These are phyloP conservation scores for Phaetusa simplex DNA, from an alignment of 2,113 vertebrate species.

Conservation along the genomic window DNA sequence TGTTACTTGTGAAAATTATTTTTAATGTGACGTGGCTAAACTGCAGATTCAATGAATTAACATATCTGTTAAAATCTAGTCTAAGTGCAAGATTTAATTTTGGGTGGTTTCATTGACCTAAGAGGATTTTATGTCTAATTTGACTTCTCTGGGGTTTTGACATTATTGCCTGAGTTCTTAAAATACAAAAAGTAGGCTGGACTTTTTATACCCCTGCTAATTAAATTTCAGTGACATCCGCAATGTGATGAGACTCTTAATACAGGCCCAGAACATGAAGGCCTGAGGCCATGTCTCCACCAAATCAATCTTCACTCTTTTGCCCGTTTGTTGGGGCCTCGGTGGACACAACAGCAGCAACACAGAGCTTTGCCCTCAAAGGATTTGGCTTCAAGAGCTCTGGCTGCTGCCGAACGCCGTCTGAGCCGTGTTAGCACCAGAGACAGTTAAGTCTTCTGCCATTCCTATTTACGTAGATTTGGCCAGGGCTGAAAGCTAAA, in stretches of 20 bases:
- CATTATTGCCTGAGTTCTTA: background rate
- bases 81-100: constrained; percentile 25
- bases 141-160: constrained; percentile 8
- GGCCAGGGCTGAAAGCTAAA: background rate
- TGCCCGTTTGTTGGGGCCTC: background rate
- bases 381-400: background rate
- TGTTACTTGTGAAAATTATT: background rate
- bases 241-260: background rate
- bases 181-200: background rate
- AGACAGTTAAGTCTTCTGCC: background rate
- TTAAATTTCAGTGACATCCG: background rate
- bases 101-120: constrained; percentile 9
- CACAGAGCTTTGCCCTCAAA: background rate
- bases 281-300: background rate
- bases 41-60: background rate
- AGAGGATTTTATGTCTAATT: constrained; percentile 2
- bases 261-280: background rate
- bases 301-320: background rate
- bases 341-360: background rate
- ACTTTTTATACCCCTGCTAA: background rate
- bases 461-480: background rate
- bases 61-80: background rate
- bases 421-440: background rate
- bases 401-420: background rate
- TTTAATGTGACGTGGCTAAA: background rate